Percentiles rank a stretch among this genome's conserved stretches.
Evolutionary conservation across 1,140 invertebrate genomes (phyloP).

Genomic region (Drosophila repletoides): DNA sequence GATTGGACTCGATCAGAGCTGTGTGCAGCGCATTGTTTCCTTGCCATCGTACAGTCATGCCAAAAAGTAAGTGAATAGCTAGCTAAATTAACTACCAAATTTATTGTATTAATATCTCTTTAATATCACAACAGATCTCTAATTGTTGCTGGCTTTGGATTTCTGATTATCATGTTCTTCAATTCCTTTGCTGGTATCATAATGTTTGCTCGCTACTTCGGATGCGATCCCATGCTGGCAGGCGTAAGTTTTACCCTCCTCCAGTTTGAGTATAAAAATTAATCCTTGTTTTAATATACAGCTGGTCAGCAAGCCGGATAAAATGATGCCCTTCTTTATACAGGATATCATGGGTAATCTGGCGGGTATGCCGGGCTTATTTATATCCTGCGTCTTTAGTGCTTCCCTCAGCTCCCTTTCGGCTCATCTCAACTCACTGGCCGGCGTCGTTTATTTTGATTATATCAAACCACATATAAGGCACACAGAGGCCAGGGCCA

Average conservation of each 20-base stretch:
- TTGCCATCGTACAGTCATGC: slow-evolving; percentile 63
- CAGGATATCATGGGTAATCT: slow-evolving; percentile 85
- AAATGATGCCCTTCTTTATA: slow-evolving; percentile 86
- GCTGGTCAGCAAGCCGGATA: slow-evolving; percentile 83
- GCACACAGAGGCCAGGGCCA: slow-evolving; percentile 84
- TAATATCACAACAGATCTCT: slow-evolving; percentile 75
- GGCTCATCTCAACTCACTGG: slow-evolving; percentile 88
- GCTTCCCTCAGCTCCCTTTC: slow-evolving; percentile 88
- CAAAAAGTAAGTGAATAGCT: slow-evolving; percentile 46
- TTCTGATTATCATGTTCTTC: slow-evolving; percentile 83
- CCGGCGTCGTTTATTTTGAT: slow-evolving; percentile 90
- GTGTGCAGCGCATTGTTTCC: slow-evolving; percentile 74
- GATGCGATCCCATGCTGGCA: slow-evolving; percentile 88
- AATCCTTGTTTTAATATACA: slow-evolving; percentile 21
- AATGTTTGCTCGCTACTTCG: slow-evolving; percentile 88
- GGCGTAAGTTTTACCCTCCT: slow-evolving; percentile 83
- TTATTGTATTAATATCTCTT: neutral
- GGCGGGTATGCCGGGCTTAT: slow-evolving; percentile 86
- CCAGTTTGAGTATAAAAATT: rapidly evolving
- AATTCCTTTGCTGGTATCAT: slow-evolving; percentile 87
- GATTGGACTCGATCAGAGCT: slow-evolving; percentile 70
- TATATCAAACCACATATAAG: slow-evolving; percentile 85
- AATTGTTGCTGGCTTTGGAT: slow-evolving; percentile 83
- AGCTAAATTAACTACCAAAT: neutral
- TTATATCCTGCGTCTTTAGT: slow-evolving; percentile 88